Evolutionary conservation across 2,888 invertebrate genomes (phyloP).

Genomic region (Chymomyza procnemis): DNA sequence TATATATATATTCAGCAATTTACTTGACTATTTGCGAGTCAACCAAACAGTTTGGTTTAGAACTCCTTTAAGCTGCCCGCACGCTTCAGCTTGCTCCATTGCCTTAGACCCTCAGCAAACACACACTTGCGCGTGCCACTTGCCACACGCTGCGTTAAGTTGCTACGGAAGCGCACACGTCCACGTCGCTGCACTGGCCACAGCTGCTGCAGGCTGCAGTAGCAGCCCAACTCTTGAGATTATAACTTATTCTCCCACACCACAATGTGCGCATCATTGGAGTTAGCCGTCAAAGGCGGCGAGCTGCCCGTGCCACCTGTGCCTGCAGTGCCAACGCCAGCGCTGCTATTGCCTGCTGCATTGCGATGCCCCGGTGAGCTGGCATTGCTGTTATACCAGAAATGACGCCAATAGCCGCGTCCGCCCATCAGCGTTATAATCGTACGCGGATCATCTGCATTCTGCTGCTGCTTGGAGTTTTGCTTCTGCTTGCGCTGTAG

Average conservation of each 20-base stretch:
- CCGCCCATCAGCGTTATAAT: conserved; percentile 93
- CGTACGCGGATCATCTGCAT: conserved; percentile 82
- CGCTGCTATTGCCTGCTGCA: conserved; percentile 21
- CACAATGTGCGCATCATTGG: conserved; percentile 92
- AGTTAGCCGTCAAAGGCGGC: conserved; percentile 82
- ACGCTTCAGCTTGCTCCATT: conserved; percentile 71
- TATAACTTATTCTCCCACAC: conserved; percentile 93
- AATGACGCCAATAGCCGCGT: conserved; percentile 91
- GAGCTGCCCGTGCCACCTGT: conserved; percentile 28
- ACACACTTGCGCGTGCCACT: not conserved
- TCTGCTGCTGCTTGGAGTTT: conserved; percentile 66
- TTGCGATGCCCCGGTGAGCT: conserved; percentile 63
- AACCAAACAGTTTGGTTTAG: conserved; percentile 26
- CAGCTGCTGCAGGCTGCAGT: conserved; percentile 61
- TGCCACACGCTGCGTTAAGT: conserved; percentile 14
- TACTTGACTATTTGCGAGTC: too few relatives aligned
- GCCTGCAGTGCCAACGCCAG: conserved; percentile 7
- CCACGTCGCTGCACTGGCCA: conserved; percentile 63
- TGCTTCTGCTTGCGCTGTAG: conserved; percentile 76
- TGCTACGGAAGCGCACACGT: conserved; percentile 31
- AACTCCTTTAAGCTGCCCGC: conserved; percentile 74
- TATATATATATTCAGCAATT: not conserved
- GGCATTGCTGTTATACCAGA: conserved; percentile 80
- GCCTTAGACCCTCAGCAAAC: conserved; percentile 55
- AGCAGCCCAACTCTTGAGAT: conserved; percentile 77